phyloP scores from a whole-genome alignment of 2,888 invertebrate genomes.

The Lamellibrachia satsuma region DNA sequence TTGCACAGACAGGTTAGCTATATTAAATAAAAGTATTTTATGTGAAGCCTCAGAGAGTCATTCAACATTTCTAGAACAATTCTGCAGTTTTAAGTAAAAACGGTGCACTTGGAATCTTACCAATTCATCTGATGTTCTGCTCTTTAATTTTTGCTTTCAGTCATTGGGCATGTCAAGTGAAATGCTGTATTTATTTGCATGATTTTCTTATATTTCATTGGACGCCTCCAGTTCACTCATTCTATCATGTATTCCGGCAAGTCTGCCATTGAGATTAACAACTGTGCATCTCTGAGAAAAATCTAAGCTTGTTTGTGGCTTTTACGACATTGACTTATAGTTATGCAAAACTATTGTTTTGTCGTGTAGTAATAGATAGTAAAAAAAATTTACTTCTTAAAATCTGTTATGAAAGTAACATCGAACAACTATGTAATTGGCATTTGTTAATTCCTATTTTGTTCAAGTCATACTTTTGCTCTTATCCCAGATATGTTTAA shows the following conservation, averaged over 20 bases:
- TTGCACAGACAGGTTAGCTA: not conserved
- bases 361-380: not conserved
- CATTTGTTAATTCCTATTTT: too few relatives aligned
- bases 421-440: too few relatives aligned
- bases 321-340: not conserved
- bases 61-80: too few relatives aligned
- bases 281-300: too few relatives aligned
- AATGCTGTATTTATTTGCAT: not conserved
- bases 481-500: too few relatives aligned
- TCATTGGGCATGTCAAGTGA: slow-evolving; percentile 13
- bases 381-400: too few relatives aligned
- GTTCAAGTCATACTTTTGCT: too few relatives aligned
- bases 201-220: not conserved
- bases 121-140: not conserved
- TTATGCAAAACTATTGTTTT: not conserved
- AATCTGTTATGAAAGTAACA: too few relatives aligned
- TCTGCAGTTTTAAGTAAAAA: too few relatives aligned
- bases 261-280: too few relatives aligned
- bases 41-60: not conserved
- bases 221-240: not conserved
- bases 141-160: not conserved
- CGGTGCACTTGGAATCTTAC: not conserved
- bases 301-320: too few relatives aligned
- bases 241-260: too few relatives aligned
- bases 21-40: not conserved